Evolutionary conservation across 2,888 invertebrate species (phyloP), one percentile per base, ranked within the genome.

Genomic region (Lithophane leautieri): DNA sequence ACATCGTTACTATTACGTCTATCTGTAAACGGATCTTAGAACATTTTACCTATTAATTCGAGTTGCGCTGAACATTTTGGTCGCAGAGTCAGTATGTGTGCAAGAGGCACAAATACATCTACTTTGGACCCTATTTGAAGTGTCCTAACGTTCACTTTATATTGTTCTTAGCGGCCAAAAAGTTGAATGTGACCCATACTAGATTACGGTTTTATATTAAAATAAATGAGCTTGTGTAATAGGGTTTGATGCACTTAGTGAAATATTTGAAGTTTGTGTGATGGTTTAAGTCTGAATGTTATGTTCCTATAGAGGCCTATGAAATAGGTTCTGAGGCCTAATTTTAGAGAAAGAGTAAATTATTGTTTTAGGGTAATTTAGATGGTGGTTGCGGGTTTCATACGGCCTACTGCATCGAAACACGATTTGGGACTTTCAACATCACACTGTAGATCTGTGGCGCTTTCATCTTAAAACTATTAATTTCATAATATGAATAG

Each of bases 251-350:
- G 85, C 87, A 83, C 80, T 63, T 88, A 86, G 76, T 81, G 76
- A 82, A 79, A 79, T 69, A 71, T 79, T 85, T 82, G 76, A 63
- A 68, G 78, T 87, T 82, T 85, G 80, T 80, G 83, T 87, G 83
- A 69, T 73, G 70, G 70, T 65, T 88, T 78, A 75, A 81, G 85
- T 86, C 83, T 81, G 80, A 75, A 78, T 81, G 87, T 86, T 88
- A 85, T 81, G 87, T 87, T 87, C 89, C 87, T 88, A 87, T 78
- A 79, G 70, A 71, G 89, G 89, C 89, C 87, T 88, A 86, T 81
- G 44, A 73, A 77, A 83, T 82, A 78, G 84, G 84, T 82, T 74
- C 58, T 1, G 61, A 62, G 82, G 87, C 83, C 89, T 85, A 78
- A 73, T 79, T 58, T 74, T 79, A 71, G 67, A 79, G 61, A 79